A percentile compares a stretch with the other conserved stretches of the same genome.
These are phyloP conservation scores for Papilio xuthus DNA, from an alignment of 1,140 invertebrate genomes.

Conservation along the genomic window DNA sequence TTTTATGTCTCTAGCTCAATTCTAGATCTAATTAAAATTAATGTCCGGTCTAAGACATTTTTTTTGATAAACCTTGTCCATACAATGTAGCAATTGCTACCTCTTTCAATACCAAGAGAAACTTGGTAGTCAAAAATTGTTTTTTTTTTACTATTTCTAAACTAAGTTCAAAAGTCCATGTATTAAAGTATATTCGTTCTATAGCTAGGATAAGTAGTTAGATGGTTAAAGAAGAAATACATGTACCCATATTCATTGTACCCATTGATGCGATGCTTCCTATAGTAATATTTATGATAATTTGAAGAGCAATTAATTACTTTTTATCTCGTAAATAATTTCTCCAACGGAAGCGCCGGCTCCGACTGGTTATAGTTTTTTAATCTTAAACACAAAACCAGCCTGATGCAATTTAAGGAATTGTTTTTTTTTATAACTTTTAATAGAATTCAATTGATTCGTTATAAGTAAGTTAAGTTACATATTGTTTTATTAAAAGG, in stretches of 20 bases:
- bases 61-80: background rate
- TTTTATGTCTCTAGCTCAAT: background rate
- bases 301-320: constrained; percentile 17
- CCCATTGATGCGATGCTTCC: background rate
- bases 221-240: background rate
- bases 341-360: constrained; percentile 26
- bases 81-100: background rate
- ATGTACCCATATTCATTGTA: background rate
- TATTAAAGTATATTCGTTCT: no score
- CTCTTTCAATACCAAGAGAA: background rate
- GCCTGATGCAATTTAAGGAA: constrained; percentile 29
- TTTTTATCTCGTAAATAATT: constrained; percentile 32
- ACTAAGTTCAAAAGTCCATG: background rate
- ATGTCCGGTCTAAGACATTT: no score
- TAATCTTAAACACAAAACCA: constrained; percentile 14
- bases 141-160: background rate
- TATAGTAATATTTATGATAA: constrained; percentile 15
- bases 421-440: constrained; percentile 30
- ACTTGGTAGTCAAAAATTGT: no score
- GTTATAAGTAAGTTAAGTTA: background rate
- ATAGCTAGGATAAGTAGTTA: background rate
- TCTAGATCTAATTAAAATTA: background rate
- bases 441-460: background rate
- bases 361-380: constrained; percentile 35
- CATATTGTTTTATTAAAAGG: no score